phyloP scores from a whole-genome alignment of 2,797 vertebrate genomes.

The Vipera ursinii region DNA sequence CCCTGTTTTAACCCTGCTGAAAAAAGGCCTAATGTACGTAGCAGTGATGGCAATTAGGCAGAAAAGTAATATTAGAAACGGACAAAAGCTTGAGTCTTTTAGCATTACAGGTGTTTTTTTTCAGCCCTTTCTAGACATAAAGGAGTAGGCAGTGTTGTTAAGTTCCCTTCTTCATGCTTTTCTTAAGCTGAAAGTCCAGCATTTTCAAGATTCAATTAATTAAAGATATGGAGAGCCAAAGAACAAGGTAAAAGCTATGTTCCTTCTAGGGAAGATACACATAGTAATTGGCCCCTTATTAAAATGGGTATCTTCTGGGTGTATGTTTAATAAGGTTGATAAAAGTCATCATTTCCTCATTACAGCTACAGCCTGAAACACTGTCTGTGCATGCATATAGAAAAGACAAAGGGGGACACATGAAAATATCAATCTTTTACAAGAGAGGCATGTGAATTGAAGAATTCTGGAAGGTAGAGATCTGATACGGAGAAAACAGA shows the following conservation, averaged over 20 bases:
- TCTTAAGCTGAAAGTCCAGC: slow-evolving; percentile 80
- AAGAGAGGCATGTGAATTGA: slow-evolving; percentile 67
- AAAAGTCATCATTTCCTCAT: slow-evolving; percentile 80
- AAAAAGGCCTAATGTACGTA: slow-evolving; percentile 90
- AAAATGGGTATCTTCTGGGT: slow-evolving; percentile 78
- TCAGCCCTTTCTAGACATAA: slow-evolving; percentile 76
- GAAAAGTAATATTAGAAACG: slow-evolving; percentile 91
- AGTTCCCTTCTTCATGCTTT: slow-evolving; percentile 80
- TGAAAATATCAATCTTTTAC: slow-evolving; percentile 66
- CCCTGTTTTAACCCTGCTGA: slow-evolving; percentile 96
- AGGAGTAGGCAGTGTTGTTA: slow-evolving; percentile 86
- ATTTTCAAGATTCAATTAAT: slow-evolving; percentile 85
- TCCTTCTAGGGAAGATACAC: slow-evolving; percentile 80
- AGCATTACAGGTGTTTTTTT: slow-evolving; percentile 82
- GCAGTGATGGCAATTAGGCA: slow-evolving; percentile 91
- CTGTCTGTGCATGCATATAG: slow-evolving; percentile 52
- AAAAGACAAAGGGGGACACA: slow-evolving; percentile 66
- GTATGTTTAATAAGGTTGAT: slow-evolving; percentile 79
- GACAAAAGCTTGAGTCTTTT: slow-evolving; percentile 87
- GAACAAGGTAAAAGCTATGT: slow-evolving; percentile 80
- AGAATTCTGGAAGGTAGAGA: slow-evolving; percentile 49
- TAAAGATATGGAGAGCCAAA: slow-evolving; percentile 80
- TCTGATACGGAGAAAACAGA: slow-evolving; percentile 32
- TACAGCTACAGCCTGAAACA: slow-evolving; percentile 71
- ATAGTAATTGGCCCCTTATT: slow-evolving; percentile 82